These are phyloP conservation scores for Zaprionus kolodkinae DNA, from an alignment of 1,140 invertebrate species.

Conservation along the genomic window DNA sequence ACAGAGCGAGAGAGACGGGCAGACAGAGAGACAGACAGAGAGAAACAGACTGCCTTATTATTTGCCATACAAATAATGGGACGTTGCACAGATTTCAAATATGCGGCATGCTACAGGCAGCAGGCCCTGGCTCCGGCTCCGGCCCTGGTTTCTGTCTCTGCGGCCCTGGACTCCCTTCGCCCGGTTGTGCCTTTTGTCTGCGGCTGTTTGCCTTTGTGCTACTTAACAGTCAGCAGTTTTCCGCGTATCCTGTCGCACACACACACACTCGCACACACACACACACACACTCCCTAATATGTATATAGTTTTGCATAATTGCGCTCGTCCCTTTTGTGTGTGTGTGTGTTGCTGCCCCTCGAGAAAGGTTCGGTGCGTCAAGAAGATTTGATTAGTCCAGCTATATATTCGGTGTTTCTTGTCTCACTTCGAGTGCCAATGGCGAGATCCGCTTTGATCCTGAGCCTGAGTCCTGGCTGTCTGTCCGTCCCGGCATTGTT, in stretches of 20 bases:
- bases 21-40: conserved; percentile 12
- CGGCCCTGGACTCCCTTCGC: too few species aligned
- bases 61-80: conserved; percentile 80
- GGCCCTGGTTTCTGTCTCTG: conserved; percentile 51
- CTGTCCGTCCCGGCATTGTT: conserved; percentile 38
- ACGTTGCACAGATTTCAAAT: conserved; percentile 79
- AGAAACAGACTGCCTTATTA: conserved; percentile 62
- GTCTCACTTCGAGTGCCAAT: conserved; percentile 68
- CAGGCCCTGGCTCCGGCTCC: conserved; percentile 7
- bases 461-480: conserved; percentile 11
- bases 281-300: neutral
- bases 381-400: conserved; percentile 74
- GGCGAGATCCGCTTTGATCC: conserved; percentile 48
- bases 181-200: conserved; percentile 64
- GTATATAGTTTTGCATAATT: conserved; percentile 58
- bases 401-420: conserved; percentile 61
- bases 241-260: conserved; percentile 55
- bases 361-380: conserved; percentile 43
- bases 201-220: conserved; percentile 81
- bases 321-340: conserved; percentile 25
- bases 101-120: conserved; percentile 54
- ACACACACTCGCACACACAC: conserved; percentile 31
- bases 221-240: conserved; percentile 78
- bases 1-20: conserved; percentile 13
- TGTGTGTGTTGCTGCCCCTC: too few species aligned